phyloP scores from a whole-genome alignment of 2,113 vertebrate genomes.

The Gobio gobio region DNA sequence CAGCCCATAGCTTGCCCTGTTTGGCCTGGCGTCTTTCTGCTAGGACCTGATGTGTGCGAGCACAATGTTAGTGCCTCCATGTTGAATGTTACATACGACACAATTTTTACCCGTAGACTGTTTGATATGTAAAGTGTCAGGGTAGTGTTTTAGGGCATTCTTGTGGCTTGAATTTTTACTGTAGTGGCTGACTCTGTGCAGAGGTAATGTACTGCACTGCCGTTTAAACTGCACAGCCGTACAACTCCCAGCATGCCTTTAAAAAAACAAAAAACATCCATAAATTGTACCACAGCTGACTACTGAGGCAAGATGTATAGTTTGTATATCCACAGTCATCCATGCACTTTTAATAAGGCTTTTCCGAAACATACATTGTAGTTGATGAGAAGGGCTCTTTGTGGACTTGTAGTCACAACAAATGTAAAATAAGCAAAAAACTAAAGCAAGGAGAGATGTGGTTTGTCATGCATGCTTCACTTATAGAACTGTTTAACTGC shows the following conservation, averaged over 20 bases:
- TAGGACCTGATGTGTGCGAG: slow-evolving; percentile 12
- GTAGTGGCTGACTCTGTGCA: slow-evolving; percentile 62
- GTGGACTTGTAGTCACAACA: background rate
- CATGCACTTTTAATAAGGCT: slow-evolving; percentile 35
- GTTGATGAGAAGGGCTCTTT: background rate
- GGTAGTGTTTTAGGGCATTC: background rate
- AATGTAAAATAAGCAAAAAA: slow-evolving; percentile 20
- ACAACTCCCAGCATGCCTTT: slow-evolving; percentile 70
- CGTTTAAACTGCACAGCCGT: slow-evolving; percentile 24
- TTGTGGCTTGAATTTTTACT: slow-evolving; percentile 14
- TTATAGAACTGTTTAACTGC: slow-evolving; percentile 35
- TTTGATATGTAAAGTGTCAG: slow-evolving; percentile 14
- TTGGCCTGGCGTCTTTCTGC: slow-evolving; percentile 1
- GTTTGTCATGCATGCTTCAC: slow-evolving; percentile 42
- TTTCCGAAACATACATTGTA: background rate
- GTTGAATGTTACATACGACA: slow-evolving; percentile 31
- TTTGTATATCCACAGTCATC: background rate
- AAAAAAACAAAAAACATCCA: slow-evolving; percentile 59
- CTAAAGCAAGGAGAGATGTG: background rate
- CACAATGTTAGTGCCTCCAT: slow-evolving; percentile 25
- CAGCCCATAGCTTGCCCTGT: background rate
- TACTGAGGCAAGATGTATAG: slow-evolving; percentile 5
- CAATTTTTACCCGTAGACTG: background rate
- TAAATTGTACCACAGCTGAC: slow-evolving; percentile 49
- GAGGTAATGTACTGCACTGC: slow-evolving; percentile 80